phyloP scores from a whole-genome alignment of 2,113 vertebrate species.

The Ammodytes dubius region DNA sequence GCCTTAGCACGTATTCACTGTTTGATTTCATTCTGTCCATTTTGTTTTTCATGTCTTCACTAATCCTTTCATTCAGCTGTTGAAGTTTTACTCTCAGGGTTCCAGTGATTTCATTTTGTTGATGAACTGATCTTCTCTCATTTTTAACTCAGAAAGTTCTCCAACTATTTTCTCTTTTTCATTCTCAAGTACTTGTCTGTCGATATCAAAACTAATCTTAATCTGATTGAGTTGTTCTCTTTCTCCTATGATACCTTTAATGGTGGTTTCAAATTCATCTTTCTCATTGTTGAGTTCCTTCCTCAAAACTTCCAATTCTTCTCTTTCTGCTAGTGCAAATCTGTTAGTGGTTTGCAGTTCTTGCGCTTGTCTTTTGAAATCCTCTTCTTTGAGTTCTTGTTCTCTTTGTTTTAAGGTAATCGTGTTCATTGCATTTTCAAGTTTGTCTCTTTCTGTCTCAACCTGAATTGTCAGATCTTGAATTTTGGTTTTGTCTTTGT shows the following conservation, averaged over 20 bases:
- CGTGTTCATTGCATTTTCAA: too few relatives aligned
- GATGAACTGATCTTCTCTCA: background rate
- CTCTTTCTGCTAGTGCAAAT: background rate
- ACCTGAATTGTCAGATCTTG: constrained; percentile 4
- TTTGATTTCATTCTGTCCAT: background rate
- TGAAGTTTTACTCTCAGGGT: background rate
- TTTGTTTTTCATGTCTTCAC: background rate
- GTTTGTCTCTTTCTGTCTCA: background rate
- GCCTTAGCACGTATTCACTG: background rate
- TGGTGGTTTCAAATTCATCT: background rate
- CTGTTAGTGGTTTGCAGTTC: too few relatives aligned
- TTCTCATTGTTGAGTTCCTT: background rate
- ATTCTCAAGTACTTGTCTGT: background rate
- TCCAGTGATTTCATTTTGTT: background rate
- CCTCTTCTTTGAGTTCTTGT: too few relatives aligned
- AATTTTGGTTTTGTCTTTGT: background rate
- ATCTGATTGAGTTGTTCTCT: constrained; percentile 1
- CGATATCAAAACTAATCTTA: background rate
- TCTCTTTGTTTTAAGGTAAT: too few relatives aligned
- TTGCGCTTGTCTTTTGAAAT: too few relatives aligned
- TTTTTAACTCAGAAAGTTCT: background rate
- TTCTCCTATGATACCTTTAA: background rate
- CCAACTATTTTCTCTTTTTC: background rate
- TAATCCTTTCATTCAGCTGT: background rate
- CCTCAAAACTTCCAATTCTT: background rate